These are phyloP conservation scores for Turritopsis dohrnii DNA, from an alignment of 30 jellyfish, hydroid and myxozoan genomes.

Conservation along the genomic window DNA sequence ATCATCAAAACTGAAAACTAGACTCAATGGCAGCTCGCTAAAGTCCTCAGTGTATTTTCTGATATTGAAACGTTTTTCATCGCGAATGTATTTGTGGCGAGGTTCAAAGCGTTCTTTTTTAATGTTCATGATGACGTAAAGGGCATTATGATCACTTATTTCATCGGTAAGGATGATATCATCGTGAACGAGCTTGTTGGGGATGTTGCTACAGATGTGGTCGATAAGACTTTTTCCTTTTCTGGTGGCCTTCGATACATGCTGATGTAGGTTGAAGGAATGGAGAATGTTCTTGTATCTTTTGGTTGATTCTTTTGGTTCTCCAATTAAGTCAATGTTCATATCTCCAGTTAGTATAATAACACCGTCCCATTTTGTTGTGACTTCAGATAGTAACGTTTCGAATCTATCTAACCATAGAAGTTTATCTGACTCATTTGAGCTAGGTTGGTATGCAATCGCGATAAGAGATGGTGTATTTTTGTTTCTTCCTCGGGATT, in stretches of 20 bases:
- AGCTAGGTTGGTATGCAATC: too few species aligned
- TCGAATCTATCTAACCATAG: too few species aligned
- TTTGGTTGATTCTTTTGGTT: conserved; percentile 24
- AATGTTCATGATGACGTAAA: background rate
- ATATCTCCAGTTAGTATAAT: too few species aligned
- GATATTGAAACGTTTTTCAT: background rate
- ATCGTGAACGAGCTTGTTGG: too few species aligned
- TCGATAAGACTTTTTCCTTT: background rate
- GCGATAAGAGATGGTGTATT: too few species aligned
- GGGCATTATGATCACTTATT: background rate
- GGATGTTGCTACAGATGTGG: background rate
- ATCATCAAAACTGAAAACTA: background rate
- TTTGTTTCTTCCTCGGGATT: too few species aligned
- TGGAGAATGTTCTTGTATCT: conserved; percentile 33
- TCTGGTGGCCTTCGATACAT: conserved; percentile 18
- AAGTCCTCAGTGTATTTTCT: background rate
- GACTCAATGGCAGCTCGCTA: background rate
- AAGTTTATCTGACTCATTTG: too few species aligned
- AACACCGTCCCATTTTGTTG: too few species aligned
- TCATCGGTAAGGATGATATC: background rate
- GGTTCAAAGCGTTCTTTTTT: background rate
- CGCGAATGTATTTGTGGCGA: background rate
- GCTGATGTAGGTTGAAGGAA: conserved; percentile 49
- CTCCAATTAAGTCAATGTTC: too few species aligned
- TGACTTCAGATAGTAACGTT: too few species aligned